phyloP scores from a whole-genome alignment of 2,113 vertebrate species.

The Pelecanoides urinatrix region DNA sequence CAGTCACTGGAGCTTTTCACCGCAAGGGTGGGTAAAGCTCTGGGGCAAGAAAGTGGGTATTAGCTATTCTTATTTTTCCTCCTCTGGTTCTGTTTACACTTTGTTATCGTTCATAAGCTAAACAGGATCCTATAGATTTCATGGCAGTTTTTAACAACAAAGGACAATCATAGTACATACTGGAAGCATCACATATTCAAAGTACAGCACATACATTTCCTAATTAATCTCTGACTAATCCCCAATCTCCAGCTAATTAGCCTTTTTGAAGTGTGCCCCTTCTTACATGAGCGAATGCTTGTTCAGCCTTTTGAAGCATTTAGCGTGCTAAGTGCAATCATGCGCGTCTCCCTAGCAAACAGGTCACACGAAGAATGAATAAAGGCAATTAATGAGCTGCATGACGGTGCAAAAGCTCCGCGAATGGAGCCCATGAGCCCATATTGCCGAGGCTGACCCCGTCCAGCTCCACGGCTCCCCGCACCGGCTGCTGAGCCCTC shows the following conservation, averaged over 20 bases:
- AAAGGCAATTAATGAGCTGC: not conserved
- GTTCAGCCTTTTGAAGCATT: not conserved
- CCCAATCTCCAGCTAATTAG: not conserved
- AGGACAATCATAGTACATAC: not conserved
- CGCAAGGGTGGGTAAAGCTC: not conserved
- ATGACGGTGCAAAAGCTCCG: fast-evolving
- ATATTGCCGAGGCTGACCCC: fast-evolving
- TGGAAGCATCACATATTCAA: not conserved
- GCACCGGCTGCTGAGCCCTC: fast-evolving
- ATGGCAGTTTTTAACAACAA: fast-evolving
- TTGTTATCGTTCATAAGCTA: not conserved
- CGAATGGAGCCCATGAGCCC: fast-evolving
- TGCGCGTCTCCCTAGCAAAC: fast-evolving
- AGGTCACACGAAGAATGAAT: not conserved
- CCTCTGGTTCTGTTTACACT: not conserved
- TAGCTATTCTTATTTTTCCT: not conserved
- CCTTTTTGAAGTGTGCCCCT: not conserved
- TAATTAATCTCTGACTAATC: not conserved
- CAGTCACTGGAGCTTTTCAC: not conserved
- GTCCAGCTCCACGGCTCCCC: not conserved
- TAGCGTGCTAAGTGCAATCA: fast-evolving
- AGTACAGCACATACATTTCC: not conserved
- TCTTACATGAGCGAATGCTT: not conserved
- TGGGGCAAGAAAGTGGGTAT: not conserved
- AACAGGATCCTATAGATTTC: not conserved